Evolutionary conservation across 2,113 vertebrate genomes (phyloP).

Genomic region (Ageneiosus marmoratus): DNA sequence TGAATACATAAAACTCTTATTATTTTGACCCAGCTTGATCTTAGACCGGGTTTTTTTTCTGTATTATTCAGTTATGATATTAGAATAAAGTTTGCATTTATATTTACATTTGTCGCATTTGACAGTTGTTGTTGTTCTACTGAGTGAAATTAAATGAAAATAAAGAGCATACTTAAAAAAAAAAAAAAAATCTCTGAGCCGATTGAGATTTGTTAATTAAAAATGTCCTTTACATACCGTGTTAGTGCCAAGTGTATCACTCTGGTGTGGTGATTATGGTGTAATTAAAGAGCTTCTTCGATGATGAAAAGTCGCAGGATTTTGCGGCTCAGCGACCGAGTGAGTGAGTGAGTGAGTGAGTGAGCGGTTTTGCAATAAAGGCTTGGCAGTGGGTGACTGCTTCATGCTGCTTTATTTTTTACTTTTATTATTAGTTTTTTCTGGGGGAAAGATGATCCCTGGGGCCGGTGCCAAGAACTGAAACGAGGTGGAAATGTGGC

Average conservation of each 20-base stretch:
- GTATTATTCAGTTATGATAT: no score
- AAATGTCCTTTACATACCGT: background rate
- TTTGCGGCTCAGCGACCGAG: background rate
- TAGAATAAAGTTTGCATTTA: no score
- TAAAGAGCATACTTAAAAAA: no score
- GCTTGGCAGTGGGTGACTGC: constrained; percentile 29
- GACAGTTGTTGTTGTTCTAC: no score
- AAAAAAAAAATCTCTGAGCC: no score
- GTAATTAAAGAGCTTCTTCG: background rate
- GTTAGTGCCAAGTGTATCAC: background rate
- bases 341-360: background rate
- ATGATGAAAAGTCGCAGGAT: background rate
- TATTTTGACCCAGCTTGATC: no score
- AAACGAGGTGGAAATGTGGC: constrained; percentile 52
- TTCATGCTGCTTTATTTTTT: background rate
- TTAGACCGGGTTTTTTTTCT: no score
- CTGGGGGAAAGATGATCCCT: constrained; percentile 42
- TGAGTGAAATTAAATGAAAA: no score
- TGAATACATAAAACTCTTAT: no score
- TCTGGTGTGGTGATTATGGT: background rate
- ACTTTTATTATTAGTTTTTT: constrained; percentile 17
- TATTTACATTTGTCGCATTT: no score
- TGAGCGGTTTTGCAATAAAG: constrained; percentile 51
- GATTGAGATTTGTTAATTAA: constrained; percentile 20
- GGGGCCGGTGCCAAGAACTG: constrained; percentile 37